Evolutionary conservation across 2,888 invertebrate genomes (phyloP), one percentile per base, ranked within the genome.

Genomic region (Tupiocoris notatus): DNA sequence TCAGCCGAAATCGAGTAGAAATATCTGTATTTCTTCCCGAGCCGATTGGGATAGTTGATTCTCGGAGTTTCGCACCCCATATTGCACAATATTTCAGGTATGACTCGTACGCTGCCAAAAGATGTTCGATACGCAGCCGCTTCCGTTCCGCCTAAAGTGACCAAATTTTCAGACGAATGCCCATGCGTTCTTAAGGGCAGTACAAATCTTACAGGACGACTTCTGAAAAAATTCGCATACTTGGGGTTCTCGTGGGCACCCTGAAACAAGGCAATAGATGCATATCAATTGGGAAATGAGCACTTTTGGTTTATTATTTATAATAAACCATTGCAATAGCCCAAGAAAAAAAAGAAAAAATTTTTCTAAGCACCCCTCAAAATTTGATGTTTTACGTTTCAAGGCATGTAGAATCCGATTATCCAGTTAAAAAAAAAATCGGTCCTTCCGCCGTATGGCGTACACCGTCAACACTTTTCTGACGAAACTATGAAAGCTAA

Each of bases 1-100:
- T 95, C 94, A 1, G 93, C 91, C 79, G 93, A 92, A 78, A 95
- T 94, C 0, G 93, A 96, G 83, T 96, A 97, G 83, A 93, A 94
- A 83, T 91, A 96, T 80, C 89, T 87, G 83, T 96, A 96, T 0
- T 89, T 88, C 79, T 86, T 89, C 77, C 90, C 90, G 78, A 88
- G 85, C 82, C 85, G 85, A 21, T 82, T 82, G 16, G 91, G 90
- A 81, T 93, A 93, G 84, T 95, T 89, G 80, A 96, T 91, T 79
- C 93, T 87, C 0, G 96, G 96, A 0, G 95, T 94, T 84, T 96
- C 96, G 82, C 94, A 94, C 56, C 94, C 93, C 75, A 92, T 82
- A 79, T 91, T 87, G 39, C 90, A 91, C 0, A 94, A 84, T 65
- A 88, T 82, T 81, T 88, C 89, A 0, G 91, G 90, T 63, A 86